Evolutionary conservation across 1,140 invertebrate species (phyloP), one percentile per base, ranked within the genome.

Genomic region (Matsumurasca onukii): DNA sequence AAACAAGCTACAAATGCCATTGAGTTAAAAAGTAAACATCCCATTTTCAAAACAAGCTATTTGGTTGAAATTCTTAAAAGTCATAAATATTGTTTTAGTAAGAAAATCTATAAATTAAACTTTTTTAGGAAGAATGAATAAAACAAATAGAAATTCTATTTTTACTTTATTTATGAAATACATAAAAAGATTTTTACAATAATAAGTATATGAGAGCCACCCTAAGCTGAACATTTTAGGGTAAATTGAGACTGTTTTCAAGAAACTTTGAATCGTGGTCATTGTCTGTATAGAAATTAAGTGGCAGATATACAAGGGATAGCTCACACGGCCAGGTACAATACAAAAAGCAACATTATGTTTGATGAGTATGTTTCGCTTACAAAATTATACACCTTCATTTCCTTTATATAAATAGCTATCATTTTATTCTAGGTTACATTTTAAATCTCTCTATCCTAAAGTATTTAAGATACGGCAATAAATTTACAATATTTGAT

Each of bases 121-220:
- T n/a, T n/a, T n/a, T n/a, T n/a, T n/a, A 52, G 12, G 13, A n/a
- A 52, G 49, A 22, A n/a, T 12, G 20, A 24, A 3, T 3, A 13
- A 52, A 24, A 52, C 9, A 5, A 2, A 59, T 27, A 59, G 13
- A 59, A 29, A 59, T 27, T 22, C 3, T 22, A 9, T 27, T 59
- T 22, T 27, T 59, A 27, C 12, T 22, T 59, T 59, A 22, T 59
- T 59, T 59, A 59, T 59, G 24, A 59, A 59, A 59, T 22, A 59
- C 55, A 59, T 59, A 59, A 59, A 59, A 59, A 59, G 55, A 59
- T 59, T 59, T 59, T 59, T 59, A 59, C 55, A 59, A 59, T 59
- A 22, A 9, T 59, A 59, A 59, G 15, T 22, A 59, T 22, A 22
- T 22, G 12, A 27, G n/a, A n/a, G n/a, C n/a, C n/a, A n/a, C n/a